A percentile compares a stretch with the other conserved stretches of the same genome.
These are phyloP conservation scores for Bruchidius siliquastri DNA, from an alignment of 2,888 invertebrate genomes.

Conservation along the genomic window DNA sequence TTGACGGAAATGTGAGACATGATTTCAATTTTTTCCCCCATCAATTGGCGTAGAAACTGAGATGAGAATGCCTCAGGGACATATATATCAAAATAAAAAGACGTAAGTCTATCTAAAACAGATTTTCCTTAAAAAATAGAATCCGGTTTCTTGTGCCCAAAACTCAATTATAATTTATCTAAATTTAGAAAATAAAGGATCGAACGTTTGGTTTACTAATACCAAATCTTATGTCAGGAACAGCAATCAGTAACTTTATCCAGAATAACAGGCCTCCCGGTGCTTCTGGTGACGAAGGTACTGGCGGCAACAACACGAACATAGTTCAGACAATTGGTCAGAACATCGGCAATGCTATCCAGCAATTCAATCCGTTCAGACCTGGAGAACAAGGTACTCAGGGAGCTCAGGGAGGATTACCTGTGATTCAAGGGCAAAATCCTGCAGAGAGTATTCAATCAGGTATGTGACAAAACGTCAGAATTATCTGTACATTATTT, in stretches of 20 bases:
- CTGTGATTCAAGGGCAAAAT: neutral
- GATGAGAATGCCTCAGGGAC: no score
- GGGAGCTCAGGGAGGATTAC: neutral
- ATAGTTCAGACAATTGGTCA: conserved; percentile 26
- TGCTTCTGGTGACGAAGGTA: conserved; percentile 16
- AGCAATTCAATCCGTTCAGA: conserved; percentile 25
- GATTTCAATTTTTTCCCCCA: no score
- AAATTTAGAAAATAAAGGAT: no score
- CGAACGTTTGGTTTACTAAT: neutral
- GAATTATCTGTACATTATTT: no score
- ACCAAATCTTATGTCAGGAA: conserved; percentile 17
- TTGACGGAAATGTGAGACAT: no score
- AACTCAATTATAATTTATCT: no score
- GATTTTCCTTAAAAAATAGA: no score
- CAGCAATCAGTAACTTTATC: conserved; percentile 24
- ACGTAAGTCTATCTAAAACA: no score
- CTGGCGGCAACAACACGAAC: conserved; percentile 11
- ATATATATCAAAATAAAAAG: no score
- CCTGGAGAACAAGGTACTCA: conserved; percentile 10
- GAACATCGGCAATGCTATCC: conserved; percentile 27
- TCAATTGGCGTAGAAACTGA: no score
- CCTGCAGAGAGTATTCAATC: neutral
- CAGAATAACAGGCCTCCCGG: conserved; percentile 19
- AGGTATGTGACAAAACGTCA: no score
- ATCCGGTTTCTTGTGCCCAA: no score